Conservation (phyloP, 1,140 invertebrate genomes). For the Drosophila micromelanica region DNA sequence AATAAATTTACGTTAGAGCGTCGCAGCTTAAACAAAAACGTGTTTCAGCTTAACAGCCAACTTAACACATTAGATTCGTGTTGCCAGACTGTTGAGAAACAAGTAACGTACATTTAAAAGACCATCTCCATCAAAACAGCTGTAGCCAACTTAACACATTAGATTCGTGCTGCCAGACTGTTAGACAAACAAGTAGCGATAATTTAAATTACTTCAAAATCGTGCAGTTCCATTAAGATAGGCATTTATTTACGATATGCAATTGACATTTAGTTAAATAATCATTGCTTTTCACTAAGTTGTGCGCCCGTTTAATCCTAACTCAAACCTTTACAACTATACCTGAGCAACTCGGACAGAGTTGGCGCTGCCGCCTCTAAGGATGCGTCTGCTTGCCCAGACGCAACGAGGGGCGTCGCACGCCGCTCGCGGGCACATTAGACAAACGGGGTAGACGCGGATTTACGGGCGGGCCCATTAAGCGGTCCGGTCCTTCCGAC, state of each 20-base stretch:
- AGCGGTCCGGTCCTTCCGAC: constrained; percentile 64
- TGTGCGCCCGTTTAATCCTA: constrained; percentile 6
- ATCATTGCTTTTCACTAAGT: constrained; percentile 16
- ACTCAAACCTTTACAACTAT: constrained; percentile 56
- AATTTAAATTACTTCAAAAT: background rate
- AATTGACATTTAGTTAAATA: constrained; percentile 7
- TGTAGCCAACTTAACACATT: constrained; percentile 9
- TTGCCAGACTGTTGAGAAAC: constrained; percentile 16
- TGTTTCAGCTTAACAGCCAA: too few relatives aligned
- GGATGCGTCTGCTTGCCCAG: constrained; percentile 58
- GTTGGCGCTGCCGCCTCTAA: constrained; percentile 40
- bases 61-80: background rate
- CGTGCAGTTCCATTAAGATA: constrained; percentile 4
- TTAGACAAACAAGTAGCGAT: background rate
- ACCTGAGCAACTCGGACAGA: constrained; percentile 61
- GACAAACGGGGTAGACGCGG: constrained; percentile 73
- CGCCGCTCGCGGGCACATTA: constrained; percentile 26
- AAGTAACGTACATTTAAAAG: too few relatives aligned
- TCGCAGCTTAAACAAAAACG: too few relatives aligned
- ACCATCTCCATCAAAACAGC: background rate
- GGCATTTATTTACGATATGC: constrained; percentile 30
- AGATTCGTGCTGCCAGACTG: constrained; percentile 15
- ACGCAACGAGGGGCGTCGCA: constrained; percentile 58
- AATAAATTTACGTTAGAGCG: too few relatives aligned
- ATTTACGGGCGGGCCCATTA: constrained; percentile 81